phyloP scores from a whole-genome alignment of 2,888 invertebrate species.

The Eudemis profundana region DNA sequence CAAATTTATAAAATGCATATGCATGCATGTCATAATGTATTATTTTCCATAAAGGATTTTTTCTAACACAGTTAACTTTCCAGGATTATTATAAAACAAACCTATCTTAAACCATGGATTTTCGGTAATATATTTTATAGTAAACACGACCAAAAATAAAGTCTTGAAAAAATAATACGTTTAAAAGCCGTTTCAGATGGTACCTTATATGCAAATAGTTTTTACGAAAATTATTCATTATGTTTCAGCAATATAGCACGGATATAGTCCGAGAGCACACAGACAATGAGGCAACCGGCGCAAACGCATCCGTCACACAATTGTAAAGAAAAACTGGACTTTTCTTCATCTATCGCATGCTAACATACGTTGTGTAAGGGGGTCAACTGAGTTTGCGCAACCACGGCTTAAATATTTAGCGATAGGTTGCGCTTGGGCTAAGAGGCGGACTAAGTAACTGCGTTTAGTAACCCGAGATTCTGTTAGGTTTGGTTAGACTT shows the following conservation, averaged over 20 bases:
- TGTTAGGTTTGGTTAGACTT: neutral
- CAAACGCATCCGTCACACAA: slow-evolving; percentile 37
- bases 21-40: too few species aligned
- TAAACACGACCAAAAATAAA: too few species aligned
- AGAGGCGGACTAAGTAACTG: neutral
- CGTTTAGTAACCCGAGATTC: neutral
- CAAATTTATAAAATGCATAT: too few species aligned
- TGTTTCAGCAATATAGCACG: slow-evolving; percentile 9
- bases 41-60: too few species aligned
- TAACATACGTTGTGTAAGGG: slow-evolving; percentile 27
- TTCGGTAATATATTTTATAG: too few species aligned
- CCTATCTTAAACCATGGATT: too few species aligned
- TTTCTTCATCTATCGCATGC: slow-evolving; percentile 24
- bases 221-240: neutral
- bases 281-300: slow-evolving; percentile 36
- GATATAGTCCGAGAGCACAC: slow-evolving; percentile 27
- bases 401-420: slow-evolving; percentile 29
- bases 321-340: slow-evolving; percentile 34
- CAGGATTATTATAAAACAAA: too few species aligned
- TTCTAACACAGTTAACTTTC: too few species aligned
- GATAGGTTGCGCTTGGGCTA: neutral
- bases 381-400: slow-evolving; percentile 40
- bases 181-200: too few species aligned
- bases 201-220: neutral
- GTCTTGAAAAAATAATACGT: too few species aligned